Evolutionary conservation across 2,888 invertebrate species (phyloP).

Genomic region (Philopedon plagiatum): DNA sequence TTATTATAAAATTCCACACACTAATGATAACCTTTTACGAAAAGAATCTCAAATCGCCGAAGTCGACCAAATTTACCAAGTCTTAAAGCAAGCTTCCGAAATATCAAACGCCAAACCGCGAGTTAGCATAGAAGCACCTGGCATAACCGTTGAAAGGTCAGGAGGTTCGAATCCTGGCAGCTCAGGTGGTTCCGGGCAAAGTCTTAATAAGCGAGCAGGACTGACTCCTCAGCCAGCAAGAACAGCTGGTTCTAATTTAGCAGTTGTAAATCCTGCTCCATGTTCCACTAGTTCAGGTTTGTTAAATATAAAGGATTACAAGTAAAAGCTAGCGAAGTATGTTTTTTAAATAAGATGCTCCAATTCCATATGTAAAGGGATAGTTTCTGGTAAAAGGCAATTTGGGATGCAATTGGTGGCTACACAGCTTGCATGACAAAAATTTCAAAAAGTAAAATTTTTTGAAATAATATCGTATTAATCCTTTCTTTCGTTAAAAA

Average conservation of each 20-base stretch:
- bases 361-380: neutral
- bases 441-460: too few relatives aligned
- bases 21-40: constrained; percentile 29
- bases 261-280: constrained; percentile 76
- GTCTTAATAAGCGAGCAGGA: constrained; percentile 68
- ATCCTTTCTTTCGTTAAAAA: too few relatives aligned
- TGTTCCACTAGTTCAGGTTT: constrained; percentile 81
- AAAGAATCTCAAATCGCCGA: constrained; percentile 66
- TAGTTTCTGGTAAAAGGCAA: constrained; percentile 24
- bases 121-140: constrained; percentile 68
- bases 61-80: constrained; percentile 94
- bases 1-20: neutral
- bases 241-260: constrained; percentile 71
- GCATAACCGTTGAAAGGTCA: constrained; percentile 63
- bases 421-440: too few relatives aligned
- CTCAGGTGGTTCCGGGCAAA: constrained; percentile 71
- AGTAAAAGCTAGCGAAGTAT: neutral
- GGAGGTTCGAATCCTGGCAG: constrained; percentile 64
- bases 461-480: too few relatives aligned
- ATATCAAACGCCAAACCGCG: constrained; percentile 74
- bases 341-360: neutral
- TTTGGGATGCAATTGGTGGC: neutral
- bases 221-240: constrained; percentile 65
- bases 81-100: constrained; percentile 94
- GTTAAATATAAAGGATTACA: constrained; percentile 61